A percentile compares a stretch with the other conserved stretches of the same genome.
These are phyloP conservation scores for Caenorhabditis doughertyi DNA, from an alignment of 2,888 invertebrate species.

Conservation along the genomic window DNA sequence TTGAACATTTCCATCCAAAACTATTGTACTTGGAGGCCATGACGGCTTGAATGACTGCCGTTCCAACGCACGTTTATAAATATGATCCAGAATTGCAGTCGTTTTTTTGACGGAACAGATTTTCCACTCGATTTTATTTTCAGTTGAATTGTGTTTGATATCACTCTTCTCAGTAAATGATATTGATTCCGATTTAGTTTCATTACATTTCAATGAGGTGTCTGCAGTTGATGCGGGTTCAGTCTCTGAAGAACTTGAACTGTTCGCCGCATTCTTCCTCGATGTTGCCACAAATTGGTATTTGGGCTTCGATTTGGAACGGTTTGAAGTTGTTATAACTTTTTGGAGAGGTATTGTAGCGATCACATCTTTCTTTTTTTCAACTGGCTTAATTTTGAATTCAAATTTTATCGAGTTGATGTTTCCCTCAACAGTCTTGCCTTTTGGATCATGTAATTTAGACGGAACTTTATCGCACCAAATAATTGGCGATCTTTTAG, in stretches of 20 bases:
- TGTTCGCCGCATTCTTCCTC: neutral
- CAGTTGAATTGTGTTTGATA: neutral
- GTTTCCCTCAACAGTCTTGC: neutral
- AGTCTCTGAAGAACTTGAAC: too few relatives aligned
- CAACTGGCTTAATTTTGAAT: slow-evolving; percentile 8
- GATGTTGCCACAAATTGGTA: slow-evolving; percentile 40
- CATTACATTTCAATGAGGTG: too few relatives aligned
- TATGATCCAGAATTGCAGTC: slow-evolving; percentile 6
- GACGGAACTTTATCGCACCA: slow-evolving; percentile 17
- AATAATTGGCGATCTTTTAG: slow-evolving; percentile 9
- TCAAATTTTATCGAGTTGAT: neutral
- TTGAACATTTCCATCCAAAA: neutral
- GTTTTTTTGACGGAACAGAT: neutral
- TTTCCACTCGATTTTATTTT: neutral
- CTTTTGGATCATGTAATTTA: too few relatives aligned
- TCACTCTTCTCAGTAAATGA: neutral
- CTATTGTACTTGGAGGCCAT: neutral
- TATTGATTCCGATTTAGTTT: too few relatives aligned
- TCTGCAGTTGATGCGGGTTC: too few relatives aligned
- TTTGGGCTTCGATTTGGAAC: neutral
- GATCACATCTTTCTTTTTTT: neutral
- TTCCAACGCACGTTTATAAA: neutral
- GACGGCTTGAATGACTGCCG: neutral
- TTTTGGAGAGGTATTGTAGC: neutral
- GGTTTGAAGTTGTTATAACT: neutral